Evolutionary conservation across 2,888 invertebrate species (phyloP).

Genomic region (Amphipoea oculea): DNA sequence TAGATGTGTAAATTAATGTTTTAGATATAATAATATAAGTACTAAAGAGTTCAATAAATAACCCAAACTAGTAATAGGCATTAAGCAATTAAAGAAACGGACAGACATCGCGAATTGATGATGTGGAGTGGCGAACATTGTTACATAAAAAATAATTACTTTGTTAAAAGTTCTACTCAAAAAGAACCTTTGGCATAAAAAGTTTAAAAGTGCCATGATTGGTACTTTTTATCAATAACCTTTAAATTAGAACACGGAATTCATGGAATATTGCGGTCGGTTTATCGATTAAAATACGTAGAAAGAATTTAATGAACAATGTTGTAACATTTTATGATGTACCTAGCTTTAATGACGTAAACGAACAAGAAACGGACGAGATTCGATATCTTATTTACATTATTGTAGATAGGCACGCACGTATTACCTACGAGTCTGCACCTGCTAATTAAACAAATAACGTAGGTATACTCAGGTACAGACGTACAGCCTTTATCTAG

Average conservation of each 20-base stretch:
- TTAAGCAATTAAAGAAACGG: neutral
- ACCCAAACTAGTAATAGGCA: neutral
- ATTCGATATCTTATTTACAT: slow-evolving; percentile 45
- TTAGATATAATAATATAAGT: neutral
- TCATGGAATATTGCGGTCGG: slow-evolving; percentile 32
- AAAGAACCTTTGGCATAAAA: slow-evolving; percentile 11
- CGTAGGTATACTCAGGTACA: slow-evolving; percentile 4
- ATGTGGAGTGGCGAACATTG: neutral
- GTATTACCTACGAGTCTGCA: slow-evolving; percentile 18
- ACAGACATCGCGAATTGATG: neutral
- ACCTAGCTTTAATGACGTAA: slow-evolving; percentile 38
- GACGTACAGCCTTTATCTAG: slow-evolving; percentile 4
- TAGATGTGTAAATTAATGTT: neutral
- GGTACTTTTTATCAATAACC: slow-evolving; percentile 33
- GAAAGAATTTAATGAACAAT: slow-evolving; percentile 32
- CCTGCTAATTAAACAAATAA: slow-evolving; percentile 26
- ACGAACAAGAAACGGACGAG: slow-evolving; percentile 32
- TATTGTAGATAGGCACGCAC: slow-evolving; percentile 35
- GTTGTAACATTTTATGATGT: slow-evolving; percentile 15
- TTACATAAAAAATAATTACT: neutral
- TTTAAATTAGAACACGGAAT: slow-evolving; percentile 48
- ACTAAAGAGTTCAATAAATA: neutral
- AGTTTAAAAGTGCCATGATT: slow-evolving; percentile 4
- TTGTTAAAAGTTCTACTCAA: slow-evolving; percentile 5
- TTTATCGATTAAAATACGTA: slow-evolving; percentile 54